phyloP scores from a whole-genome alignment of 2,113 vertebrate genomes.

The Gallinago paraguaiae region DNA sequence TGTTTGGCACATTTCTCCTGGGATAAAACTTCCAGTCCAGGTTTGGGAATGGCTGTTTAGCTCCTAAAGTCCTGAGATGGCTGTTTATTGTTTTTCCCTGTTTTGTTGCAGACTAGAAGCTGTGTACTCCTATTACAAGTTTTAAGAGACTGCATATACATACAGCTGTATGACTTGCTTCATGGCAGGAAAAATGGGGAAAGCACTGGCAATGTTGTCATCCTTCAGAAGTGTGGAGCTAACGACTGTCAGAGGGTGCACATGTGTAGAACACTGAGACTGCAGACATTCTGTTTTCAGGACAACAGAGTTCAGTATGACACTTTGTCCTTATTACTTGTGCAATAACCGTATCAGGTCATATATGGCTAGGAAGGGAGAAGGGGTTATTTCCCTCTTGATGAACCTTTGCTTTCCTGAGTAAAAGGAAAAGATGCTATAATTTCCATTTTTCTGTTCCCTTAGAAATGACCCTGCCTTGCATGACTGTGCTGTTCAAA shows the following conservation, averaged over 20 bases:
- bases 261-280: background rate
- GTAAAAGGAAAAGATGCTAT: background rate
- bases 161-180: background rate
- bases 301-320: background rate
- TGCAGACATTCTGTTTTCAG: background rate
- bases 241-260: background rate
- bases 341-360: background rate
- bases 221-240: background rate
- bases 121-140: background rate
- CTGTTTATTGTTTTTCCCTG: background rate
- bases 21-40: background rate
- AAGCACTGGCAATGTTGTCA: background rate
- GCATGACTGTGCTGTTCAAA: background rate
- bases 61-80: background rate
- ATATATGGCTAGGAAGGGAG: background rate
- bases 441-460: background rate
- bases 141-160: background rate
- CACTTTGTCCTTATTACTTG: background rate
- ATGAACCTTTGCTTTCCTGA: background rate
- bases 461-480: background rate
- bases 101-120: background rate
- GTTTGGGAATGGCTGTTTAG: background rate
- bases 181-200: background rate
- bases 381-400: background rate
- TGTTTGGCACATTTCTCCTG: slow-evolving; percentile 40